Percentiles rank a stretch among this genome's conserved stretches.
Conservation (phyloP, 2,113 vertebrate genomes). For the Todiramphus chloris region DNA sequence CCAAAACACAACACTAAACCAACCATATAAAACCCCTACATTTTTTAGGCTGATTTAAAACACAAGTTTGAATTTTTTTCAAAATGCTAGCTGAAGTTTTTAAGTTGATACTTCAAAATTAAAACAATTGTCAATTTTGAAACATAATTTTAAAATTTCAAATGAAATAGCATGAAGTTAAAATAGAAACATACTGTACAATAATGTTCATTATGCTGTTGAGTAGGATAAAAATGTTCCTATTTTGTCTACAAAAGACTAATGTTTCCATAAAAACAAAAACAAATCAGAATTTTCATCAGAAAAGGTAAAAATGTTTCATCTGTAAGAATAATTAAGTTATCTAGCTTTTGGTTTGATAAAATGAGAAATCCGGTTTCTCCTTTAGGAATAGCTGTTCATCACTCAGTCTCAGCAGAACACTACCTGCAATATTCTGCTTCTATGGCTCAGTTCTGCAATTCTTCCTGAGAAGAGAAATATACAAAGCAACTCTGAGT, state of each 20-base stretch:
- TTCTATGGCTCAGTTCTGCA: no score
- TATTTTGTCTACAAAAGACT: neutral
- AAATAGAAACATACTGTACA: neutral
- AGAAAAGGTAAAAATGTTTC: neutral
- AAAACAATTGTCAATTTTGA: neutral
- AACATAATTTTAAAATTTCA: neutral
- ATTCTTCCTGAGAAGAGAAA: neutral
- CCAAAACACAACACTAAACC: neutral
- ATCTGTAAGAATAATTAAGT: neutral
- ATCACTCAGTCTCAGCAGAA: neutral
- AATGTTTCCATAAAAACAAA: neutral
- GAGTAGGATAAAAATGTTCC: neutral
- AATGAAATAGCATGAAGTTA: neutral
- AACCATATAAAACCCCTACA: neutral
- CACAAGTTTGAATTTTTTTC: neutral
- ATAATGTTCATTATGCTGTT: neutral
- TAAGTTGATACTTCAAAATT: neutral
- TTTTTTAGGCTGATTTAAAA: neutral
- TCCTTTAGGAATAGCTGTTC: neutral
- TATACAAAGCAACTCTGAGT: neutral
- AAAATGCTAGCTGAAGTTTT: neutral
- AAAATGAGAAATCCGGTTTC: neutral
- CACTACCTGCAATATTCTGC: neutral
- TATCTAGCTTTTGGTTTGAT: neutral
- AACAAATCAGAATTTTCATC: neutral